Evolutionary conservation across 2,113 vertebrate species (phyloP), one percentile per base, ranked within the genome.

Genomic region (Ictidomys tridecemlineatus): DNA sequence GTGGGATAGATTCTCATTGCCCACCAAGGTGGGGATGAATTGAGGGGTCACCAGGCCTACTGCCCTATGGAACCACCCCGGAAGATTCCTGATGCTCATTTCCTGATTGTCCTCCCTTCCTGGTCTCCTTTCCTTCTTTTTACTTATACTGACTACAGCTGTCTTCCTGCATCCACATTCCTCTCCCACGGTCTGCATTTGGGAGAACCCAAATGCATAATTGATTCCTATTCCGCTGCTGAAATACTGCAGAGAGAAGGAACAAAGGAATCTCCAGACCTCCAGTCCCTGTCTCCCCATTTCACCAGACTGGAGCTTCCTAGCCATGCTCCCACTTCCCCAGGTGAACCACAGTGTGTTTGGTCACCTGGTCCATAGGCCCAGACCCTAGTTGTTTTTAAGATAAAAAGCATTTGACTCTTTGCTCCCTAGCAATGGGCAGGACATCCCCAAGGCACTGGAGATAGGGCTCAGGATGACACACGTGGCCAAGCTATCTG

Each of bases 401-500:
- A 70, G 72, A 28, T 65, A 32, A 80, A 83, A 70, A 91, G 30
- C 20, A n/a, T 91, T 88, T 80, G 65, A 51, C 72, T 37, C 0
- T 85, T 63, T 85, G 78, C 53, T 94, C 48, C 70, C 42, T 69
- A 77, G 48, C 37, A 96, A 73, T 72, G 74, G 90, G 67, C 48
- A 87, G 79, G 12, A 28, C 37, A 74, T 67, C 72, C 76, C 45
- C 30, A 13, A 72, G 85, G 32, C 84, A 13, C n/a, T 93, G 74
- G 20, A 93, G 79, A 69, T 53, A 63, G 26, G 30, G 73, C 48
- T 93, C 53, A 11, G 5, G n/a, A 48, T 69, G 37, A 89, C 78
- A 85, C 92, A 83, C 5, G 58, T 4, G 92, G 82, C 80, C 82
- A 94, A 91, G 82, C 79, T 74, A 89, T 39, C 74, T 72, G 90